Percentiles rank a stretch among this genome's conserved stretches.
These are phyloP conservation scores for Operophtera brumata DNA, from an alignment of 2,888 invertebrate genomes.

Conservation along the genomic window DNA sequence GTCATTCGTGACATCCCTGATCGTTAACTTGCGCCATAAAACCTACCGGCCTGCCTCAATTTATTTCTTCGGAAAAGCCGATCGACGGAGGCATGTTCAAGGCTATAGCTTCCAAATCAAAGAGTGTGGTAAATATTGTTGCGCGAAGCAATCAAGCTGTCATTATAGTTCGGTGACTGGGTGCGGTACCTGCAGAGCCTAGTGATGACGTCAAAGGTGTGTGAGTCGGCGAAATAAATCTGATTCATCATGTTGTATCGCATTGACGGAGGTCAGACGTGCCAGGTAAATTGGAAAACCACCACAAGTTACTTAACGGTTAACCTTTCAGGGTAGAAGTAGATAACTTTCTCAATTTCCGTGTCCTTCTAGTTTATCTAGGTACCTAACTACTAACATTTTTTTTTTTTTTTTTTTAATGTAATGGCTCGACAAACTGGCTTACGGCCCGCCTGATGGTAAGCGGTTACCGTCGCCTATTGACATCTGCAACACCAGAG, in stretches of 20 bases:
- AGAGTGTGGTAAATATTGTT: constrained; percentile 40
- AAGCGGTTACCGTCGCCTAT: too few species aligned
- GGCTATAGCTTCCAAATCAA: constrained; percentile 30
- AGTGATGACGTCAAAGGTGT: constrained; percentile 24
- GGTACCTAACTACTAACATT: background rate
- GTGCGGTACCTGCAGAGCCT: constrained; percentile 26
- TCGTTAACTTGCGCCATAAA: constrained; percentile 18
- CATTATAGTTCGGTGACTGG: constrained; percentile 33
- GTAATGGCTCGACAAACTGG: too few species aligned
- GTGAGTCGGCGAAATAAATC: constrained; percentile 26
- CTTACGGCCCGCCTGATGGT: too few species aligned
- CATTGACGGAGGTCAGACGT: constrained; percentile 9
- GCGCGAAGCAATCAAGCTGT: constrained; percentile 37
- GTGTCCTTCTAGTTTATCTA: too few species aligned
- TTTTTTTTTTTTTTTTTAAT: too few species aligned
- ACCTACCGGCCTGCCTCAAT: constrained; percentile 6
- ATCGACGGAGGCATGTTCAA: constrained; percentile 10
- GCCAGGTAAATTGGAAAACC: background rate
- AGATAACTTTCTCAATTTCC: too few species aligned
- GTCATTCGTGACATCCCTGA: constrained; percentile 18
- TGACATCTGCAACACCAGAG: too few species aligned
- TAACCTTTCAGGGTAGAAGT: background rate
- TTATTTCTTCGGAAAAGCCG: constrained; percentile 6
- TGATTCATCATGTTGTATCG: constrained; percentile 5
- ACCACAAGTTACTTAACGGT: background rate